These are phyloP conservation scores for Chloebia gouldiae DNA, from an alignment of 2,113 vertebrate species.

Conservation along the genomic window DNA sequence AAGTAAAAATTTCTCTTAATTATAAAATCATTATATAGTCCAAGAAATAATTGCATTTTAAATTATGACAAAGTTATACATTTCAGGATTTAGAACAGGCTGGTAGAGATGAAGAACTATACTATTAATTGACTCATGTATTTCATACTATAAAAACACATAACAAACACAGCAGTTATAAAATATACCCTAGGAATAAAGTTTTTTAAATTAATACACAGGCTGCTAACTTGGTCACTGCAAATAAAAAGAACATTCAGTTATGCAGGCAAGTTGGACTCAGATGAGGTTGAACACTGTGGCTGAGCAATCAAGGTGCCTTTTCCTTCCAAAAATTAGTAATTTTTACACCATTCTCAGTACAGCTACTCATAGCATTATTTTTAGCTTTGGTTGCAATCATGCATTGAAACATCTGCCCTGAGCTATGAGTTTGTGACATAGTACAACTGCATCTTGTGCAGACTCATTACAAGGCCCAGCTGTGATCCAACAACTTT, in stretches of 20 bases:
- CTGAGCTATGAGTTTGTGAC: neutral
- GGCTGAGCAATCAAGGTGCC: neutral
- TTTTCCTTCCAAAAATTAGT: neutral
- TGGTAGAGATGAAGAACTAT: neutral
- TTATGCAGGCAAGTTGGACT: neutral
- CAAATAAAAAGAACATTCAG: neutral
- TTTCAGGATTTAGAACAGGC: neutral
- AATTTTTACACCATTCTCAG: neutral
- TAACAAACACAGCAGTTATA: neutral
- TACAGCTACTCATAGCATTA: neutral
- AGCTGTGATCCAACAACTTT: neutral
- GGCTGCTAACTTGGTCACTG: neutral
- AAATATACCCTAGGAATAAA: neutral
- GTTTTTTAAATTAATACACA: neutral
- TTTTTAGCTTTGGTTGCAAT: neutral
- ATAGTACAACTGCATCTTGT: neutral
- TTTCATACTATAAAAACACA: neutral
- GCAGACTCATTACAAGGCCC: neutral
- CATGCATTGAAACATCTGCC: neutral
- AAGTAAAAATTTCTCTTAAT: slow-evolving; percentile 9
- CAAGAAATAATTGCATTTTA: slow-evolving; percentile 30
- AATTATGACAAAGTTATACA: neutral
- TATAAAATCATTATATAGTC: neutral
- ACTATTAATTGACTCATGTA: neutral
- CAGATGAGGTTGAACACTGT: neutral